phyloP scores from a whole-genome alignment of 2,113 vertebrate species.

The Sorex fumeus region DNA sequence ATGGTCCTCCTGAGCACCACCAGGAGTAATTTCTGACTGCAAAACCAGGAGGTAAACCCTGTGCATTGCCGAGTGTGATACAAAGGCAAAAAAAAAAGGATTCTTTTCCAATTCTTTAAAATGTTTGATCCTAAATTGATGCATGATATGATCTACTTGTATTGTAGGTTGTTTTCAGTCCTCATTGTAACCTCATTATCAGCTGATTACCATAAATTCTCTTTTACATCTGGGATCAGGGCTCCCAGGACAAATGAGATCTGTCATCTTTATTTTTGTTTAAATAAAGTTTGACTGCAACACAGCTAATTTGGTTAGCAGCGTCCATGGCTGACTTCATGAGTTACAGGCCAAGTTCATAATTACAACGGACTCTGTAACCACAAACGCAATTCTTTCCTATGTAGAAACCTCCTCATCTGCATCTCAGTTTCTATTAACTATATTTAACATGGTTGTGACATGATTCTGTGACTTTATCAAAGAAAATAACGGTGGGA shows the following conservation, averaged over 20 bases:
- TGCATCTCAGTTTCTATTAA: not conserved
- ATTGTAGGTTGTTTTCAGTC: not conserved
- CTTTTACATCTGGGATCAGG: not conserved
- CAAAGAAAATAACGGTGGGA: not conserved
- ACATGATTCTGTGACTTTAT: not conserved
- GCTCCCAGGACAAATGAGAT: not conserved
- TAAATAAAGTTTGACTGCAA: not conserved
- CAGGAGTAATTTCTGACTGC: too few relatives aligned
- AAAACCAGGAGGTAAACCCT: too few relatives aligned
- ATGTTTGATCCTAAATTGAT: not conserved
- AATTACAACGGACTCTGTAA: not conserved
- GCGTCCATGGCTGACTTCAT: fast-evolving
- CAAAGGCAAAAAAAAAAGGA: too few relatives aligned
- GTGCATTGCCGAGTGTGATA: too few relatives aligned
- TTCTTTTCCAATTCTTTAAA: not conserved
- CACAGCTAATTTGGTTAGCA: not conserved
- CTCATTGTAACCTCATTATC: not conserved
- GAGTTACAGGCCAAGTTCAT: not conserved
- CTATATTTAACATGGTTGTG: not conserved
- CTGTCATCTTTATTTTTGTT: not conserved
- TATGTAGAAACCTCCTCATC: not conserved
- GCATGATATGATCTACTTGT: not conserved
- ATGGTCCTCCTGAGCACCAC: too few relatives aligned
- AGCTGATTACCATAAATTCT: not conserved
- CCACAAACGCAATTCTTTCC: not conserved